Evolutionary conservation across 1,140 invertebrate species (phyloP).

Genomic region (Leptinotarsa undecemlineata): DNA sequence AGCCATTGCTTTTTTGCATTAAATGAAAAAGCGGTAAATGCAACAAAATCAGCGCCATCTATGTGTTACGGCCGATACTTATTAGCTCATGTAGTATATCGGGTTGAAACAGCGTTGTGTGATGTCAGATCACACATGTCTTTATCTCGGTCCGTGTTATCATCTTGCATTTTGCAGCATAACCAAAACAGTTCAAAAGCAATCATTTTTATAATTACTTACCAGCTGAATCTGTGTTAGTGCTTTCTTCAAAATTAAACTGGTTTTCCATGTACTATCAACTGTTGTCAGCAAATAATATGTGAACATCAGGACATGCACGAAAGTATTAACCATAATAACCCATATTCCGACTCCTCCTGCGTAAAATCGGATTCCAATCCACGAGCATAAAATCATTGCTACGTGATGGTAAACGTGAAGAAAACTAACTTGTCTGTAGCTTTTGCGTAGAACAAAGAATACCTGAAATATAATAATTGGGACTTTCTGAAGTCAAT

Average conservation of each 20-base stretch:
- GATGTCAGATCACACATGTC: too few species aligned
- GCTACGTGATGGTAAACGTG: conserved; percentile 87
- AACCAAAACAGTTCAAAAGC: not conserved
- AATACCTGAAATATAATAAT: conserved; percentile 64
- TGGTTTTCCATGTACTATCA: conserved; percentile 64
- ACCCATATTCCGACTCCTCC: conserved; percentile 66
- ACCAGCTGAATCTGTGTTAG: conserved; percentile 74
- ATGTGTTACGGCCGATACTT: too few species aligned
- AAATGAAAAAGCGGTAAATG: too few species aligned
- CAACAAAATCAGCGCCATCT: too few species aligned
- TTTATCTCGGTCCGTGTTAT: too few species aligned
- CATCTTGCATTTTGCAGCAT: too few species aligned
- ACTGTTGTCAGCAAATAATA: conserved; percentile 74
- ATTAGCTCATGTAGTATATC: too few species aligned
- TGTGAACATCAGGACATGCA: conserved; percentile 80
- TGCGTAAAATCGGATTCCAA: conserved; percentile 65
- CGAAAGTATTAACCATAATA: conserved; percentile 70
- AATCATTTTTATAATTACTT: conserved; percentile 36
- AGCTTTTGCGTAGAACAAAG: conserved; percentile 85
- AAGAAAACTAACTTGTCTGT: conserved; percentile 82
- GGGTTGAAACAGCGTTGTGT: too few species aligned
- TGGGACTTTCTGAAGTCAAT: too few species aligned
- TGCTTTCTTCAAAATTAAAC: conserved; percentile 75
- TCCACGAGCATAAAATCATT: conserved; percentile 69
- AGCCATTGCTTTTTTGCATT: too few species aligned